Conservation (phyloP, 2,797 vertebrate genomes). For the Danio jaintianensis region DNA sequence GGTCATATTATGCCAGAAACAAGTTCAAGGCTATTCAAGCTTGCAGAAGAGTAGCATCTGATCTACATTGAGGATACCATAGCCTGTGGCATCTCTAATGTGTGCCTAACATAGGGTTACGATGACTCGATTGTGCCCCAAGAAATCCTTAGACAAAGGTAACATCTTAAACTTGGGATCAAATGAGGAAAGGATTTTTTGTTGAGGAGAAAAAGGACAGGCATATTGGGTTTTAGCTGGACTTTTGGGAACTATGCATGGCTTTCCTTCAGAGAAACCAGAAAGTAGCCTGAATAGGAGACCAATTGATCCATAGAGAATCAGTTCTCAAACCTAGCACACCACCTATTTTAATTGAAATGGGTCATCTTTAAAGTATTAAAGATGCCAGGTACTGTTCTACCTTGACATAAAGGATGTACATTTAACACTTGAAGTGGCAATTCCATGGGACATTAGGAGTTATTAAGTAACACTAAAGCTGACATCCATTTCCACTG, state of each 20-base stretch:
- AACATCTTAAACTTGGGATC: constrained; percentile 31
- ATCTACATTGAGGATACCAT: constrained; percentile 65
- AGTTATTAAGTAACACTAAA: constrained; percentile 45
- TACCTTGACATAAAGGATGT: constrained; percentile 15
- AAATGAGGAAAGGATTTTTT: constrained; percentile 52
- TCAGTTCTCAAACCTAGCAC: constrained; percentile 23
- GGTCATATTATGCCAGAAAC: constrained; percentile 65
- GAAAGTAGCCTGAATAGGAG: constrained; percentile 68
- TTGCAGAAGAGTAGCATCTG: constrained; percentile 65
- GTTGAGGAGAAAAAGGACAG: constrained; percentile 63
- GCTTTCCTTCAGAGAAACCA: constrained; percentile 70
- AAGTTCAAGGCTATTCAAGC: constrained; percentile 66
- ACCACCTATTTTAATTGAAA: neutral
- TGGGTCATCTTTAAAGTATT: constrained; percentile 33
- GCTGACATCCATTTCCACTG: constrained; percentile 38
- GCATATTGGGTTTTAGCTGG: neutral
- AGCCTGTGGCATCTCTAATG: constrained; percentile 50
- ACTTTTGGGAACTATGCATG: constrained; percentile 52
- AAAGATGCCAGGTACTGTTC: neutral
- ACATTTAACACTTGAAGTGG: constrained; percentile 18
- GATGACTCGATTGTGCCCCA: neutral
- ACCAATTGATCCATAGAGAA: constrained; percentile 65
- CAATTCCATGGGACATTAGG: constrained; percentile 40
- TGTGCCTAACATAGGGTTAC: neutral
- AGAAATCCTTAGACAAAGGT: constrained; percentile 26